Percentiles rank a stretch among this genome's conserved stretches.
These are phyloP conservation scores for Amblyraja radiata DNA, from an alignment of 2,797 vertebrate species.

Conservation along the genomic window DNA sequence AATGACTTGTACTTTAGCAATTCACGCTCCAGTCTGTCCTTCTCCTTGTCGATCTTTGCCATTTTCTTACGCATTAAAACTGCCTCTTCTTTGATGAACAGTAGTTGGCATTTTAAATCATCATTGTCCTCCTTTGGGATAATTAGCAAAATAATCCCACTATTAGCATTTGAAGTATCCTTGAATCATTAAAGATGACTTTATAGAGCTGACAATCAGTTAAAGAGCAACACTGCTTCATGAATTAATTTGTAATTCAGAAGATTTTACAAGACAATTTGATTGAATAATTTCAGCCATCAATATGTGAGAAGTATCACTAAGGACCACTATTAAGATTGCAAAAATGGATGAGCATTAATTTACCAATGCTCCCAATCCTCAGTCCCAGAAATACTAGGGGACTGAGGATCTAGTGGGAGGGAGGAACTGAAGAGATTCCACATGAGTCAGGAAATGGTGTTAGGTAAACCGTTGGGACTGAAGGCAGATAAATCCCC, in stretches of 20 bases:
- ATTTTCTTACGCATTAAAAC: conserved; percentile 95
- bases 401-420: too few relatives aligned
- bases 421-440: too few relatives aligned
- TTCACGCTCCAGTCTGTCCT: conserved; percentile 90
- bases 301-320: not conserved
- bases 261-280: not conserved
- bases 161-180: not conserved
- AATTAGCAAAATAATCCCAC: conserved; percentile 31
- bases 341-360: not conserved
- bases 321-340: not conserved
- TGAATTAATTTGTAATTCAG: not conserved
- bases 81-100: conserved; percentile 94
- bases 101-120: conserved; percentile 90
- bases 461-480: too few relatives aligned
- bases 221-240: not conserved
- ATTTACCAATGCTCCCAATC: not conserved
- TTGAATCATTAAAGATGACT: not conserved
- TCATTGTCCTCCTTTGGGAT: conserved; percentile 81
- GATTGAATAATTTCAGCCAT: not conserved
- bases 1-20: conserved; percentile 93
- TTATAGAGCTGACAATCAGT: not conserved
- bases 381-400: too few relatives aligned
- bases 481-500: too few relatives aligned
- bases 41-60: conserved; percentile 97
- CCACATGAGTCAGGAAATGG: too few relatives aligned